These are phyloP conservation scores for Sarcophaga variegata DNA, from an alignment of 2,888 invertebrate genomes.

Conservation along the genomic window DNA sequence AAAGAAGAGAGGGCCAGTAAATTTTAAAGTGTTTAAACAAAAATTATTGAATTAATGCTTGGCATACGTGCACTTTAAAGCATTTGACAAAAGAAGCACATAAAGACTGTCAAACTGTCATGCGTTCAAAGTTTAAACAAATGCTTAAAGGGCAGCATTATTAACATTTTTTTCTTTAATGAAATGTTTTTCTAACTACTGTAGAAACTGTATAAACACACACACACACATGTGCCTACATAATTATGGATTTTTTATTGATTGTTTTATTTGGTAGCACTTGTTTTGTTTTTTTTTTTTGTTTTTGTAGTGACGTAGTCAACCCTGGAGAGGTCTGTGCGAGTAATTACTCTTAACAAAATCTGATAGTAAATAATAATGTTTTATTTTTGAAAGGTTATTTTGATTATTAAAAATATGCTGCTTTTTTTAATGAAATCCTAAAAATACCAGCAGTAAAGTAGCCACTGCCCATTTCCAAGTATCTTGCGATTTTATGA, in stretches of 20 bases:
- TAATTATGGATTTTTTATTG: not conserved
- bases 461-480: not conserved
- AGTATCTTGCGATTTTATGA: not conserved
- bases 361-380: not conserved
- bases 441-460: no score
- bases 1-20: not conserved
- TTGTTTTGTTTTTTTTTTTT: not conserved
- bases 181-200: not conserved
- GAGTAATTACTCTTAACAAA: not conserved
- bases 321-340: not conserved
- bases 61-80: slow-evolving; percentile 12
- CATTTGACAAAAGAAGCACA: not conserved
- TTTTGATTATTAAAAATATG: not conserved
- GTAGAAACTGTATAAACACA: no score
- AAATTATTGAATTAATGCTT: not conserved
- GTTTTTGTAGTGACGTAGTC: not conserved
- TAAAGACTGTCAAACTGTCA: no score
- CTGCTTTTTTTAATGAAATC: no score
- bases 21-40: slow-evolving; percentile 3
- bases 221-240: not conserved
- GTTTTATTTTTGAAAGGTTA: not conserved
- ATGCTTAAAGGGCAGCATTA: no score
- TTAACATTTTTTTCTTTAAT: no score
- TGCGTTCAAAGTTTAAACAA: no score
- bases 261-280: not conserved